Conservation (phyloP, 92 coral and sea anemone genomes). For the Desmophyllum pertusum region DNA sequence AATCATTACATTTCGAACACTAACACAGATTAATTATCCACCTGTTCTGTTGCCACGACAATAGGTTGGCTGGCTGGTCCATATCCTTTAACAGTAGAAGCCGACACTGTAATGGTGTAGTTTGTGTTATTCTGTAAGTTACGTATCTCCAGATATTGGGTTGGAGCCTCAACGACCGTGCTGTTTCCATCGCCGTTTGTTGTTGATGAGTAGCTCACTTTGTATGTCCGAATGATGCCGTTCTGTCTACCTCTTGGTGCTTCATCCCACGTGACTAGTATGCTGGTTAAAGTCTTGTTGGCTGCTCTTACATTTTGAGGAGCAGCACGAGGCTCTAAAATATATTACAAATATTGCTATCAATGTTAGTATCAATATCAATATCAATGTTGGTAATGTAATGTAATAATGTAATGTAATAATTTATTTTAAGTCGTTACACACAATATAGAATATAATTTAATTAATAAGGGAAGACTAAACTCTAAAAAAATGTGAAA, state of each 20-base stretch:
- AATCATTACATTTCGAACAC: too few species aligned
- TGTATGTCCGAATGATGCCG: background rate
- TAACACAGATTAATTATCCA: too few species aligned
- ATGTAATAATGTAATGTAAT: too few species aligned
- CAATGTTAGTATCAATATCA: too few species aligned
- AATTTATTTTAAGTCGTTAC: too few species aligned
- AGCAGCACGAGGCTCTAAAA: background rate
- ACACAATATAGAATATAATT: too few species aligned
- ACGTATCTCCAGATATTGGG: background rate
- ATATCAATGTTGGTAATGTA: too few species aligned
- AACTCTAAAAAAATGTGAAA: too few species aligned
- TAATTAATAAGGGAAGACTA: too few species aligned
- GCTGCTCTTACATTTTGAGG: conserved; percentile 16
- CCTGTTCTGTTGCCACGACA: background rate
- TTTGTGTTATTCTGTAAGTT: background rate
- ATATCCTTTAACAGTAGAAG: background rate
- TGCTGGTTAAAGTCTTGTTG: conserved; percentile 1
- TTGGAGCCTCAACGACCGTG: background rate
- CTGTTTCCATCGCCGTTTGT: background rate
- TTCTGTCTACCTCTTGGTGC: background rate
- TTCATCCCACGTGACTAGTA: conserved; percentile 24
- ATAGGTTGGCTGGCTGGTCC: conserved; percentile 12
- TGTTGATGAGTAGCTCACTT: background rate
- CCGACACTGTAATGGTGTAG: conserved; percentile 7
- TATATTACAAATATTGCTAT: background rate